Evolutionary conservation across 2,113 vertebrate genomes (phyloP).

Genomic region (Carlito syrichta): DNA sequence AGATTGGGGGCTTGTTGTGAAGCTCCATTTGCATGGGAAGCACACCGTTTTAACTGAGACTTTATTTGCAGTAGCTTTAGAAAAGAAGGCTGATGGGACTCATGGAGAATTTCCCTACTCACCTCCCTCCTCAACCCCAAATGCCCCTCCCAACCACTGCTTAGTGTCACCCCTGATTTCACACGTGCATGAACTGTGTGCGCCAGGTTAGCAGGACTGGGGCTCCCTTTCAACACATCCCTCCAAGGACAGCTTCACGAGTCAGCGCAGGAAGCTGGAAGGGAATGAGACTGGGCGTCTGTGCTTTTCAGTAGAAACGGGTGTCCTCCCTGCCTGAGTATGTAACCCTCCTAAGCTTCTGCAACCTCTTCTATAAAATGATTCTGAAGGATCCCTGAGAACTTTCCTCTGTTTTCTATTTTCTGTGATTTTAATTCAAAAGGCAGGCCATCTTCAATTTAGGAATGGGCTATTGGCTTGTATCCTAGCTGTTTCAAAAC

Average conservation of each 20-base stretch:
- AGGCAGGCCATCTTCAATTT: neutral
- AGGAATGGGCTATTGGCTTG: neutral
- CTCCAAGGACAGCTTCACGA: neutral
- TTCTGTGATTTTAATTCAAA: neutral
- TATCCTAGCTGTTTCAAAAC: neutral
- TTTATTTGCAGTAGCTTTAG: neutral
- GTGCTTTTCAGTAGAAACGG: neutral
- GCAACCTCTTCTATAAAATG: neutral
- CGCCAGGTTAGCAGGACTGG: neutral
- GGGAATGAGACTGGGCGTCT: neutral
- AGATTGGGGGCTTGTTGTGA: neutral
- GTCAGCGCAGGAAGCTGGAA: neutral
- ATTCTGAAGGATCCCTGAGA: neutral
- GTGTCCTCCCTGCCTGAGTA: neutral
- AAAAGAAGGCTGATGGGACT: neutral
- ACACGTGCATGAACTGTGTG: accelerated
- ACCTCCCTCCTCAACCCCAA: neutral
- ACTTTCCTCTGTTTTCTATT: neutral
- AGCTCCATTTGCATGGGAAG: neutral
- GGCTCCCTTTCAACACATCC: neutral
- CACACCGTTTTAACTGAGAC: neutral
- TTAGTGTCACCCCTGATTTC: neutral
- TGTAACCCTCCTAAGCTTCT: neutral
- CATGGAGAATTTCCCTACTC: neutral
- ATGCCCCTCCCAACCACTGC: neutral